These are phyloP conservation scores for Nematostella vectensis DNA, from an alignment of 92 coral and sea anemone genomes.

Conservation along the genomic window DNA sequence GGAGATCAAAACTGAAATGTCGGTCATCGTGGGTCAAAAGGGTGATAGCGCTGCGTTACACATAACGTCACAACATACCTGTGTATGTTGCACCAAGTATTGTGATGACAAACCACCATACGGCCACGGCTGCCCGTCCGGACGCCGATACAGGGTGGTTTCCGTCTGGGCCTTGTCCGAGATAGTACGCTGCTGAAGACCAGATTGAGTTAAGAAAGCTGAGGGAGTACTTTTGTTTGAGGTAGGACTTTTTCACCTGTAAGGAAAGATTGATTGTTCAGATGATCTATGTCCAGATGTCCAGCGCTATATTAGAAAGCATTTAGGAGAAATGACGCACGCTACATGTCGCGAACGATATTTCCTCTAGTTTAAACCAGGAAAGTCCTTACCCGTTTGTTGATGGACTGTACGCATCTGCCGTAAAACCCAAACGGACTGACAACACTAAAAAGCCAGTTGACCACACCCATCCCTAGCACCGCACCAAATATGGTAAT, in stretches of 20 bases:
- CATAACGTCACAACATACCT: too few species aligned
- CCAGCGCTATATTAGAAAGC: too few species aligned
- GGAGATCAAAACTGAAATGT: too few species aligned
- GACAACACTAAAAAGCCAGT: conserved; percentile 32
- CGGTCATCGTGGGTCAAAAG: too few species aligned
- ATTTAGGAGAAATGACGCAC: too few species aligned
- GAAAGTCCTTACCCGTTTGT: not conserved
- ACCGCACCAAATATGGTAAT: conserved; percentile 30
- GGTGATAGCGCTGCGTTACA: too few species aligned
- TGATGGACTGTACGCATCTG: conserved; percentile 30
- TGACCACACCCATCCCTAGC: conserved; percentile 42
- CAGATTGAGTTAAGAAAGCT: conserved; percentile 33
- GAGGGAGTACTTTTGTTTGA: conserved; percentile 15
- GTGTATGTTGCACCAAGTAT: conserved; percentile 66
- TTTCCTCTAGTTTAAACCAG: too few species aligned
- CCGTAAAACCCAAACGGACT: conserved; percentile 64
- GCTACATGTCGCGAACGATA: too few species aligned
- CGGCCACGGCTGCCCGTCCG: conserved; percentile 41
- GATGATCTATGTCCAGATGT: too few species aligned
- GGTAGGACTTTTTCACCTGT: conserved; percentile 20
- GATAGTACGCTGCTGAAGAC: conserved; percentile 46
- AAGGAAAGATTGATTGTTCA: not conserved
- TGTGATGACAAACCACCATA: conserved; percentile 63
- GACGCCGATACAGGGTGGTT: conserved; percentile 47
- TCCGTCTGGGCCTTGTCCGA: conserved; percentile 47